Conservation (phyloP, 2,113 vertebrate species). For the Percopsis transmontana region DNA sequence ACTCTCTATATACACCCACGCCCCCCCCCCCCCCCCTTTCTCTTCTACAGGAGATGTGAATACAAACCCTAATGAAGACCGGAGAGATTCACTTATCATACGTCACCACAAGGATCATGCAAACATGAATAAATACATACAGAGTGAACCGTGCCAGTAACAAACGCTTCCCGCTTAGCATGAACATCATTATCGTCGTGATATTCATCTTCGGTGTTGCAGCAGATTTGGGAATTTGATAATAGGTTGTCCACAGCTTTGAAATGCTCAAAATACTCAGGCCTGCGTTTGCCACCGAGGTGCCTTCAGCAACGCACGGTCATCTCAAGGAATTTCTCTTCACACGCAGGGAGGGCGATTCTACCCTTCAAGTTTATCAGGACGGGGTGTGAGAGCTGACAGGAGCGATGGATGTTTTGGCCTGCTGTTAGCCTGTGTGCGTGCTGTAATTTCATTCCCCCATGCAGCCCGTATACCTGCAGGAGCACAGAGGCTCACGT, state of each 20-base stretch:
- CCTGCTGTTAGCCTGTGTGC: too few species aligned
- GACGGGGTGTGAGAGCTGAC: slow-evolving; percentile 21
- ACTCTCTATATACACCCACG: too few species aligned
- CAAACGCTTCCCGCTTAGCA: slow-evolving; percentile 19
- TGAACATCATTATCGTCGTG: slow-evolving; percentile 22
- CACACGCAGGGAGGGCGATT: slow-evolving; percentile 19
- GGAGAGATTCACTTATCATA: slow-evolving; percentile 48
- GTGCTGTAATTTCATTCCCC: too few species aligned
- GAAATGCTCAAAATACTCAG: background rate
- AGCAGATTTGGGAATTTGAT: too few species aligned
- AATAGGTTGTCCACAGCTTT: background rate
- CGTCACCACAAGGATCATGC: slow-evolving; percentile 34
- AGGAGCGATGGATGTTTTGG: slow-evolving; percentile 3
- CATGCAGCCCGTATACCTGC: background rate
- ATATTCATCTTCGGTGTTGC: too few species aligned
- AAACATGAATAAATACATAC: slow-evolving; percentile 45
- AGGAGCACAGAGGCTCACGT: slow-evolving; percentile 9
- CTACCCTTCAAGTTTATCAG: slow-evolving; percentile 22
- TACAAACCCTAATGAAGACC: slow-evolving; percentile 67
- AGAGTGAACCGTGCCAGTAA: slow-evolving; percentile 2
- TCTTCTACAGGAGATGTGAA: slow-evolving; percentile 38
- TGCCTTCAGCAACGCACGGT: background rate
- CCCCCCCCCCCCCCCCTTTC: background rate
- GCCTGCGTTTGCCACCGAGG: background rate
- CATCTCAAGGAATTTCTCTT: slow-evolving; percentile 25